Base-by-base conservation (phyloP, 1,140 invertebrate genomes). In the Scaptomyza montana region DNA sequence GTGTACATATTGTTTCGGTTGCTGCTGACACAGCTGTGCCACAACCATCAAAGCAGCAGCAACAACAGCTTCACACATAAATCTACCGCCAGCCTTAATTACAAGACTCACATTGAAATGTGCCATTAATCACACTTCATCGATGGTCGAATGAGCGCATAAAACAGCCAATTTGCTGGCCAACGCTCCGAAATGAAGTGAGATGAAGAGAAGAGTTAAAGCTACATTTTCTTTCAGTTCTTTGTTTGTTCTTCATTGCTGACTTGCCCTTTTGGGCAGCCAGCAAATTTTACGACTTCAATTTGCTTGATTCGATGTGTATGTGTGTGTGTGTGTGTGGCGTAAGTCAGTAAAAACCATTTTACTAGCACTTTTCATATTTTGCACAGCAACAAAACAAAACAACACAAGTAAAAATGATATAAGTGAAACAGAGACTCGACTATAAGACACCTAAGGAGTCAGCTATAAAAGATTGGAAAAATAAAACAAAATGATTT, bases 121-220 rank as follows among this genome's bases (percentile, higher is more conserved):
- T 68, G 76, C 78, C 84, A 86, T 86, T 86, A 86, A 86, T 86
- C 82, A 79, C 84, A 86, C 82, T 87, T 86, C 84, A 86, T 86
- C 84, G 78, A 86, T 89, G 75, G 39, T 43, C 71, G 68, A 36
- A 65, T 70, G 66, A 63, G 46, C 70, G 67, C 78, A 86, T 86
- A 86, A 86, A 86, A 87, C 69, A 85, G 55, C 66, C 74, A 86
- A 86, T 86, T 87, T 78, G 65, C 46, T 30, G 49, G 50, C 59
- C 49, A 65, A 63, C 39, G 10, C 13, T 9, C 13, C 25, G 21
- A 12, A 8, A 25, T 25, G 1, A 25, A 25, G 3, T 3, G 21
- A 25, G 21, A 25, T 1, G 21, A 25, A 36, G 33, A 1, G 33
- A 36, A 9, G 33, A 36, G 33, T 36, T 36, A 50, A 1, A 16